phyloP scores from a whole-genome alignment of 2,888 invertebrate species.

The Drosophila peninsularis region DNA sequence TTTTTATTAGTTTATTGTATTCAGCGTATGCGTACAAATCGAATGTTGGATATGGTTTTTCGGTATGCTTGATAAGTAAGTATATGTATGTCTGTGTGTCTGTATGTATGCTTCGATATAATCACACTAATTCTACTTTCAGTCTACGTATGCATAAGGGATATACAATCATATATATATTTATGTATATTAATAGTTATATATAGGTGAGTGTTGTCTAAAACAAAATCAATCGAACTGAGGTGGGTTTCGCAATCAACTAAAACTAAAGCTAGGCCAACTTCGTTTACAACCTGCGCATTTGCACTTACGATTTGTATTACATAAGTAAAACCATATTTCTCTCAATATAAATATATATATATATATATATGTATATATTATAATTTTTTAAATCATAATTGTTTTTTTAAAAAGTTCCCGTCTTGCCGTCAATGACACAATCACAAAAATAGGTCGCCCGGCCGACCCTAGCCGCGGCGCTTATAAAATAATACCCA shows the following conservation, averaged over 20 bases:
- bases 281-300: slow-evolving; percentile 60
- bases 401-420: slow-evolving; percentile 6
- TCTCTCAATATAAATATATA: slow-evolving; percentile 9
- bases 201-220: slow-evolving; percentile 32
- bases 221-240: slow-evolving; percentile 18
- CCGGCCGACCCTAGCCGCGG: slow-evolving; percentile 40
- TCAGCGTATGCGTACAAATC: slow-evolving; percentile 63
- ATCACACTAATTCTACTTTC: slow-evolving; percentile 79
- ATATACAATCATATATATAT: slow-evolving; percentile 23
- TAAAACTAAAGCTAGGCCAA: slow-evolving; percentile 52
- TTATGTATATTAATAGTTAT: slow-evolving; percentile 16
- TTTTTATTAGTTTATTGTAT: slow-evolving; percentile 48
- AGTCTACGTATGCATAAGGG: slow-evolving; percentile 81
- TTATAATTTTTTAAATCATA: slow-evolving; percentile 27
- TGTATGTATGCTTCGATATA: slow-evolving; percentile 31
- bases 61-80: slow-evolving; percentile 26
- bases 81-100: slow-evolving; percentile 12
- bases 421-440: slow-evolving; percentile 43
- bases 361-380: slow-evolving; percentile 12
- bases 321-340: slow-evolving; percentile 1
- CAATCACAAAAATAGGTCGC: slow-evolving; percentile 66
- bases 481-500: slow-evolving; percentile 74
- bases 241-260: slow-evolving; percentile 19
- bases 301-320: slow-evolving; percentile 29
- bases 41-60: slow-evolving; percentile 60